These are phyloP conservation scores for Notocelia uddmanniana DNA, from an alignment of 2,888 invertebrate genomes.

Conservation along the genomic window DNA sequence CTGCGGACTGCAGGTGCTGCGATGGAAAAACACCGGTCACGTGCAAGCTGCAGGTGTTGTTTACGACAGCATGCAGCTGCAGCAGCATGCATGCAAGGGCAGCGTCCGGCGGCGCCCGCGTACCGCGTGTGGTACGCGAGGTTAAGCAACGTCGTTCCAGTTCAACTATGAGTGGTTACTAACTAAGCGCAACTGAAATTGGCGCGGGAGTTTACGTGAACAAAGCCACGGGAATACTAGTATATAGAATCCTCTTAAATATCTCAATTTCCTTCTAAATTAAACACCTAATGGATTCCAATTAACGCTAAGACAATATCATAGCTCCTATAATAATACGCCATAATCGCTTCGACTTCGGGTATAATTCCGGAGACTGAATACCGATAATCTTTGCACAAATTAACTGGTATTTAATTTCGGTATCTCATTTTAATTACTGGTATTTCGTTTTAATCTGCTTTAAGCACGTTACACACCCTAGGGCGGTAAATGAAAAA, in stretches of 20 bases:
- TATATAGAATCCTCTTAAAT: not conserved
- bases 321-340: constrained; percentile 19
- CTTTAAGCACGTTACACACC: not conserved
- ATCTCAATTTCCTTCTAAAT: constrained; percentile 24
- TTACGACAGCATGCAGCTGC: no score
- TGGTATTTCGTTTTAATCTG: not conserved
- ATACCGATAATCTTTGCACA: not conserved
- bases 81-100: no score
- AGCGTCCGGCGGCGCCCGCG: no score
- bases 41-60: no score
- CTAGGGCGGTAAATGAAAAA: not conserved
- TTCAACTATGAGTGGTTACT: no score
- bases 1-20: no score
- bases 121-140: no score
- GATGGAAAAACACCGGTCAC: no score
- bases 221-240: not conserved
- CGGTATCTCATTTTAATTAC: not conserved
- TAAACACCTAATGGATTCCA: constrained; percentile 19
- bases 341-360: constrained; percentile 26
- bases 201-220: not conserved
- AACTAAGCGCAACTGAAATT: no score
- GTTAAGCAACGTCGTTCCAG: no score
- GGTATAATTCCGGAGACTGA: constrained; percentile 4
- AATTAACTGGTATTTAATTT: not conserved
- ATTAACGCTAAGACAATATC: constrained; percentile 24